Evolutionary conservation across 2,888 invertebrate genomes (phyloP).

Genomic region (Plebejus melissa): DNA sequence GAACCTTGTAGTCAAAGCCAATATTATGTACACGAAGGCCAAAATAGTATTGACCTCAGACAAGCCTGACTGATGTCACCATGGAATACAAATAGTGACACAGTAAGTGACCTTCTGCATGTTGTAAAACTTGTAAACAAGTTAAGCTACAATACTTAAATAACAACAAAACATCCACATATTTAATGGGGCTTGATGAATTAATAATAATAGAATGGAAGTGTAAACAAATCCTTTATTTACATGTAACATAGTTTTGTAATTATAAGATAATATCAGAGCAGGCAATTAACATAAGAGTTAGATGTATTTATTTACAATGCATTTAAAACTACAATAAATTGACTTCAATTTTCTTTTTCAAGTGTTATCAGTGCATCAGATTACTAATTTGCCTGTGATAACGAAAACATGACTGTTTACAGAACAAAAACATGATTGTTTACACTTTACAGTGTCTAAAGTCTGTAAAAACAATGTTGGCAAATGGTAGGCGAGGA

Average conservation of each 20-base stretch:
- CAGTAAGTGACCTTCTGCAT: constrained; percentile 28
- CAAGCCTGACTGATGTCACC: constrained; percentile 39
- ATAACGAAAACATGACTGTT: background rate
- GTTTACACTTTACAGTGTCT: background rate
- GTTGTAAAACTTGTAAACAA: constrained; percentile 27
- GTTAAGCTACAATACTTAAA: background rate
- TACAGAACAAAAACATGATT: background rate
- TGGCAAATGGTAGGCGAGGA: background rate
- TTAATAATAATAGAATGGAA: too few species aligned
- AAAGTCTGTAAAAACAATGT: background rate
- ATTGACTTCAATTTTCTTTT: background rate
- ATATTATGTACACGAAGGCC: constrained; percentile 33
- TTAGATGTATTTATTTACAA: background rate
- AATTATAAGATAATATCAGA: background rate
- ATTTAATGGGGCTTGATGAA: too few species aligned
- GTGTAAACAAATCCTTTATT: background rate
- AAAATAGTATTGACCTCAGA: constrained; percentile 36
- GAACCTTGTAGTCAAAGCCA: background rate
- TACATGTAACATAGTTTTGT: background rate
- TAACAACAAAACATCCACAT: background rate
- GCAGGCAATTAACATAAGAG: background rate
- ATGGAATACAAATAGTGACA: constrained; percentile 19
- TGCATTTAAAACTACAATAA: background rate
- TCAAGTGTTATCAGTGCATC: background rate
- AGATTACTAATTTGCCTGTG: background rate